phyloP scores from a whole-genome alignment of 1,140 invertebrate species.

The Plectrocnemia conspersa region DNA sequence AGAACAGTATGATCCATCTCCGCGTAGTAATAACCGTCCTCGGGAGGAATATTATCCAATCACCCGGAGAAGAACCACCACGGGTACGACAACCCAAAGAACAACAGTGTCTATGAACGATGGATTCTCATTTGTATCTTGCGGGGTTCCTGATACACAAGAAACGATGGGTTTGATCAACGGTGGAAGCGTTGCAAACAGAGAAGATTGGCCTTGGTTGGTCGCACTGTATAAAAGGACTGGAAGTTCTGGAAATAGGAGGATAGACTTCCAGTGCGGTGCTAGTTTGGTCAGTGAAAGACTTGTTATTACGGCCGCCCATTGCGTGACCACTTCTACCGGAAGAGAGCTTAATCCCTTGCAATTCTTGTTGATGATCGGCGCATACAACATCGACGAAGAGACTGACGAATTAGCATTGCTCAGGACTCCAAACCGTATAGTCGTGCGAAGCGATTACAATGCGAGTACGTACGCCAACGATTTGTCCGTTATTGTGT shows the following conservation, averaged over 20 bases:
- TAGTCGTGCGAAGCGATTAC: no score
- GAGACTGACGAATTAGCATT: conserved; percentile 39
- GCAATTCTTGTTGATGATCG: conserved; percentile 40
- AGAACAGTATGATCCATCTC: no score
- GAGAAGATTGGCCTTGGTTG: conserved; percentile 55
- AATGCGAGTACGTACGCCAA: conserved; percentile 37
- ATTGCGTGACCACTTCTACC: conserved; percentile 33
- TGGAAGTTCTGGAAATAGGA: no score
- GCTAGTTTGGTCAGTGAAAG: conserved; percentile 38
- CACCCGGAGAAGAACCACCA: no score
- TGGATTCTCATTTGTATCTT: no score
- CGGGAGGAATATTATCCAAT: no score
- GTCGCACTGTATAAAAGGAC: no score
- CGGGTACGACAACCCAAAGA: no score
- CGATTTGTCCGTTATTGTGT: conserved; percentile 45
- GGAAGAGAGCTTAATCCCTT: conserved; percentile 4
- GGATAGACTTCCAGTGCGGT: conserved; percentile 46
- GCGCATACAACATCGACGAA: conserved; percentile 38
- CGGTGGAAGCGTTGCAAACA: conserved; percentile 38
- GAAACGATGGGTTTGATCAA: no score
- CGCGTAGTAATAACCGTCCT: no score
- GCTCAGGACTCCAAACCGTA: conserved; percentile 36
- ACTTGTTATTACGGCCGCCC: conserved; percentile 38
- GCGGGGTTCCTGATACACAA: no score
- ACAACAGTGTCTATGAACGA: no score